phyloP scores from a whole-genome alignment of 2,113 vertebrate species.

The Leptobrachium ailaonicum region DNA sequence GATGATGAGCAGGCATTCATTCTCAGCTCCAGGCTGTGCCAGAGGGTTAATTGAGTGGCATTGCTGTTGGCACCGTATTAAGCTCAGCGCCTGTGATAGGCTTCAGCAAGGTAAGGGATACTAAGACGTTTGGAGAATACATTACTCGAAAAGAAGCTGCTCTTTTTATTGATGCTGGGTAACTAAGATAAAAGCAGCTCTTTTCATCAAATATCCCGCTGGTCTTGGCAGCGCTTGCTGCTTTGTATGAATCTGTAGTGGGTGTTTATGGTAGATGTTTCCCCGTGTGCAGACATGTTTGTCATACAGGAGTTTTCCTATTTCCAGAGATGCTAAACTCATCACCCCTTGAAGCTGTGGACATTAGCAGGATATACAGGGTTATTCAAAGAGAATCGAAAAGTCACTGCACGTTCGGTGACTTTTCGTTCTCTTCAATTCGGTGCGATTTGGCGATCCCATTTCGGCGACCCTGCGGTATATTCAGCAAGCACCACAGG shows the following conservation, averaged over 20 bases:
- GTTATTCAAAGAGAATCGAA: no score
- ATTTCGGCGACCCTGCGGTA: no score
- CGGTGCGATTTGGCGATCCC: no score
- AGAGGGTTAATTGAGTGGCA: conserved; percentile 66
- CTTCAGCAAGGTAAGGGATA: conserved; percentile 57
- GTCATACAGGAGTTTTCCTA: background rate
- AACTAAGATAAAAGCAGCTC: background rate
- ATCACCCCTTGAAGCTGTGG: no score
- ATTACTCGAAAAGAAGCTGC: background rate
- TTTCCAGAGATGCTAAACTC: background rate
- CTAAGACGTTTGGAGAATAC: conserved; percentile 37
- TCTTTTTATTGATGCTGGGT: background rate
- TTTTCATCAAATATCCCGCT: background rate
- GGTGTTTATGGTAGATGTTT: background rate
- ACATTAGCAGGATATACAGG: no score
- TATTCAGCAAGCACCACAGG: no score
- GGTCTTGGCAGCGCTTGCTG: background rate
- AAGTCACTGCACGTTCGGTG: no score
- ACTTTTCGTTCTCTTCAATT: no score
- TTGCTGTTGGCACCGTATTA: conserved; percentile 62
- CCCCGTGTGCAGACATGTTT: background rate
- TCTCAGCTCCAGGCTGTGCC: conserved; percentile 51
- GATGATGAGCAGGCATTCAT: conserved; percentile 55
- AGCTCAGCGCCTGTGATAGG: conserved; percentile 55
- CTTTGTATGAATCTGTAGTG: no score